Evolutionary conservation across 2,797 vertebrate genomes (phyloP).

Genomic region (Poeciliopsis paucimaculata): DNA sequence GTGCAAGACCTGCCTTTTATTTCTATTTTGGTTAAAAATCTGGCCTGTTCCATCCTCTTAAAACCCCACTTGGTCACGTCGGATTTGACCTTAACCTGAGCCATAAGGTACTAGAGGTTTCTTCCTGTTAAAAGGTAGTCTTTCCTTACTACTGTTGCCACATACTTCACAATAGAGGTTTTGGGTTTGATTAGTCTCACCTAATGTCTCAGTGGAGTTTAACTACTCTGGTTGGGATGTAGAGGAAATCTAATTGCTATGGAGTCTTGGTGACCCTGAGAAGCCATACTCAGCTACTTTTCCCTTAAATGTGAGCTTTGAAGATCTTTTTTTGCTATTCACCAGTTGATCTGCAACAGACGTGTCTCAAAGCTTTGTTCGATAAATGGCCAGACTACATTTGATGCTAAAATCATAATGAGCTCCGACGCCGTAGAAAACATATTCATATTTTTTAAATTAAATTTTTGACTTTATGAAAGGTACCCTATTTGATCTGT

Average conservation of each 20-base stretch:
- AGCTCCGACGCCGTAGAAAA: constrained; percentile 60
- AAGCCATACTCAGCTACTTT: background rate
- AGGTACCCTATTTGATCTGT: constrained; percentile 54
- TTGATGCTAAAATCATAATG: constrained; percentile 75
- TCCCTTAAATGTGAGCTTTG: background rate
- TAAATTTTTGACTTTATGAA: constrained; percentile 51
- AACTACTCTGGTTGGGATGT: background rate
- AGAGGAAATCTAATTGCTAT: background rate
- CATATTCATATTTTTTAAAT: constrained; percentile 50
- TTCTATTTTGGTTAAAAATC: background rate
- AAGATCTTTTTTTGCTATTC: constrained; percentile 2
- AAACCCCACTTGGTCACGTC: background rate
- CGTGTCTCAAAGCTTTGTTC: constrained; percentile 49
- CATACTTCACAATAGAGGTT: background rate
- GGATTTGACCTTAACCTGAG: background rate
- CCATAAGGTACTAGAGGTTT: background rate
- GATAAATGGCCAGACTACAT: constrained; percentile 75
- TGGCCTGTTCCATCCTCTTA: background rate
- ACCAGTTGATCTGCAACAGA: constrained; percentile 52
- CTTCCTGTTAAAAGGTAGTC: background rate
- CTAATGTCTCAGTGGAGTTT: background rate
- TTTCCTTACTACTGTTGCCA: background rate
- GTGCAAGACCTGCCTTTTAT: background rate
- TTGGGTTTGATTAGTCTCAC: no score
- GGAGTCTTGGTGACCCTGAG: background rate